phyloP scores from a whole-genome alignment of 1,140 invertebrate genomes.

The Zaprionus vittiger region DNA sequence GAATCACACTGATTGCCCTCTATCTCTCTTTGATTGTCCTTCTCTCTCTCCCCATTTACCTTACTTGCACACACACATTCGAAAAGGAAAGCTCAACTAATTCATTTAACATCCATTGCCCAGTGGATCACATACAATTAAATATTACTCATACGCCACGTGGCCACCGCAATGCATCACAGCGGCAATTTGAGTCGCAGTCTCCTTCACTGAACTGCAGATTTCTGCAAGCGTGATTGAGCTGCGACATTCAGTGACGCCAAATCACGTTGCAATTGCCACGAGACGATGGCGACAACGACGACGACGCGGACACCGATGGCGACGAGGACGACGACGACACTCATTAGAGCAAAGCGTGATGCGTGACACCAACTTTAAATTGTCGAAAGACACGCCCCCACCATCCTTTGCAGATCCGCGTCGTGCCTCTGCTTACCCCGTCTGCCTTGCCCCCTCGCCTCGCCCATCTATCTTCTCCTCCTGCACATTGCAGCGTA shows the following conservation, averaged over 20 bases:
- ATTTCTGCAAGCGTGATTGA: conserved; percentile 51
- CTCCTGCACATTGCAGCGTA: conserved; percentile 63
- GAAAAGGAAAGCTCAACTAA: conserved; percentile 11
- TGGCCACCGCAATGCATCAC: conserved; percentile 39
- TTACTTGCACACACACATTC: background rate
- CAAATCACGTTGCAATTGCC: conserved; percentile 77
- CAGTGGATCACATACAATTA: conserved; percentile 42
- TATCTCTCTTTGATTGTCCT: background rate
- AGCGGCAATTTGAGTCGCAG: conserved; percentile 13
- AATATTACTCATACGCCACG: conserved; percentile 62
- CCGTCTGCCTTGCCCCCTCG: background rate
- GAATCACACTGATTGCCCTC: background rate
- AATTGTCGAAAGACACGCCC: conserved; percentile 67
- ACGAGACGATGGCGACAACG: conserved; percentile 33
- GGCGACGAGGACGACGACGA: conserved; percentile 63
- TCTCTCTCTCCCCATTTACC: background rate
- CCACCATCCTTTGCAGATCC: background rate
- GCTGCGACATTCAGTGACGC: conserved; percentile 55
- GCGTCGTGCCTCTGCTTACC: conserved; percentile 8
- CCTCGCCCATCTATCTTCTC: conserved; percentile 27
- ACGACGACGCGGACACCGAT: conserved; percentile 33
- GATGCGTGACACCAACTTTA: conserved; percentile 80
- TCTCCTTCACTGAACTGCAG: conserved; percentile 1
- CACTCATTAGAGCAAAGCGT: conserved; percentile 75
- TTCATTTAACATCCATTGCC: conserved; percentile 25